Percentiles rank a stretch among this genome's conserved stretches.
Conservation (phyloP, 2,113 vertebrate genomes). For the Ceyx margarethae region DNA sequence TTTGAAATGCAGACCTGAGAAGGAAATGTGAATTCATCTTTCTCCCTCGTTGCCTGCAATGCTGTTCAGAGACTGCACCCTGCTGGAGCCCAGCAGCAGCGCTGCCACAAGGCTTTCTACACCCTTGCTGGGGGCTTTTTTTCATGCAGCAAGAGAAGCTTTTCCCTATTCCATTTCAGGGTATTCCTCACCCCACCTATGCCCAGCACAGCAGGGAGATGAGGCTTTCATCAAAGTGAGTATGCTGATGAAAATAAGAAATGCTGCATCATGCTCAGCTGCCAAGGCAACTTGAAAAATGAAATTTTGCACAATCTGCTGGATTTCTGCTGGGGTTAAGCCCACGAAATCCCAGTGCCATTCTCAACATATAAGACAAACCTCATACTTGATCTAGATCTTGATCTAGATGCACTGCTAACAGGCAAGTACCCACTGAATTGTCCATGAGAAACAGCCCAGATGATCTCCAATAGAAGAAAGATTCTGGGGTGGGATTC, state of each 20-base stretch:
- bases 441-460: neutral
- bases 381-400: no score
- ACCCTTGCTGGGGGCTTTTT: accelerated
- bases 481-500: neutral
- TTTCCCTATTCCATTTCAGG: neutral
- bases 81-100: neutral
- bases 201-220: accelerated
- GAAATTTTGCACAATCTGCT: neutral
- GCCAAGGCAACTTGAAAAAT: neutral
- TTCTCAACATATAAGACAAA: neutral
- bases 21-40: no score
- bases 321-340: neutral
- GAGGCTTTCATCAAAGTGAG: neutral
- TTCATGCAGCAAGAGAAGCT: neutral
- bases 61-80: conserved; percentile 30
- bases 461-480: neutral
- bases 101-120: neutral
- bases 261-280: neutral
- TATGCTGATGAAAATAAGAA: neutral
- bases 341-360: neutral
- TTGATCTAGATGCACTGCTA: neutral
- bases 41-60: neutral
- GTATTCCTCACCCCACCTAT: neutral
- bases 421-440: neutral
- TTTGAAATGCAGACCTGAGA: no score